A percentile compares a stretch with the other conserved stretches of the same genome.
Evolutionary conservation across 2,113 vertebrate species (phyloP).

Genomic region (Antennarius striatus): DNA sequence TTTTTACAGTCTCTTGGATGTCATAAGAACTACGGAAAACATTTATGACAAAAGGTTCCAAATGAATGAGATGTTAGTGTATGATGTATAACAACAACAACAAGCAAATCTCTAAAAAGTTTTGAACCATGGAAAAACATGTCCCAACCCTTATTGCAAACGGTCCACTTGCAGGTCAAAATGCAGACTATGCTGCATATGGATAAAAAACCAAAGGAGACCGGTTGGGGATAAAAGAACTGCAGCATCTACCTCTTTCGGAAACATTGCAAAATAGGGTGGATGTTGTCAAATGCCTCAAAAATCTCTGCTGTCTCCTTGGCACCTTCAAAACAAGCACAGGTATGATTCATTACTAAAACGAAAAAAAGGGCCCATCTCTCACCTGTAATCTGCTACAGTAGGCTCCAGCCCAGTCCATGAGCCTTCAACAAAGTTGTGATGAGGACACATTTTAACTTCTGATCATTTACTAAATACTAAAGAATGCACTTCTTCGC

Average conservation of each 20-base stretch:
- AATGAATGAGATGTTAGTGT: neutral
- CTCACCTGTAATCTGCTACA: too few relatives aligned
- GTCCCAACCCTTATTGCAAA: conserved; percentile 22
- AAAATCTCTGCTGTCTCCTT: conserved; percentile 98
- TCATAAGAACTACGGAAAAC: conserved; percentile 9
- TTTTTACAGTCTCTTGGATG: conserved; percentile 63
- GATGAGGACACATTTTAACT: too few relatives aligned
- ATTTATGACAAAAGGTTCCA: neutral
- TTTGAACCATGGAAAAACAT: conserved; percentile 6
- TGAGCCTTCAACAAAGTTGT: too few relatives aligned
- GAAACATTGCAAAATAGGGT: conserved; percentile 98
- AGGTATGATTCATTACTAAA: too few relatives aligned
- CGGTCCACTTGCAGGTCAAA: conserved; percentile 34
- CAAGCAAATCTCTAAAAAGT: neutral
- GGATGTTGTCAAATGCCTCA: conserved; percentile 99
- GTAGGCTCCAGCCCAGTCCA: too few relatives aligned
- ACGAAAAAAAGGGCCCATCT: too few relatives aligned
- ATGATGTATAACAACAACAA: too few relatives aligned
- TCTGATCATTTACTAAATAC: too few relatives aligned
- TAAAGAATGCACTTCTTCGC: too few relatives aligned
- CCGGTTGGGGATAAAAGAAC: neutral
- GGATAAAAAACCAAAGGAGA: conserved; percentile 14
- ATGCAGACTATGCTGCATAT: conserved; percentile 7
- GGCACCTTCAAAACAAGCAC: conserved; percentile 73
- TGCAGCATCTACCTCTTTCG: conserved; percentile 88